Evolutionary conservation across 2,888 invertebrate genomes (phyloP), one percentile per base, ranked within the genome.

Genomic region (Eristalis pertinax): DNA sequence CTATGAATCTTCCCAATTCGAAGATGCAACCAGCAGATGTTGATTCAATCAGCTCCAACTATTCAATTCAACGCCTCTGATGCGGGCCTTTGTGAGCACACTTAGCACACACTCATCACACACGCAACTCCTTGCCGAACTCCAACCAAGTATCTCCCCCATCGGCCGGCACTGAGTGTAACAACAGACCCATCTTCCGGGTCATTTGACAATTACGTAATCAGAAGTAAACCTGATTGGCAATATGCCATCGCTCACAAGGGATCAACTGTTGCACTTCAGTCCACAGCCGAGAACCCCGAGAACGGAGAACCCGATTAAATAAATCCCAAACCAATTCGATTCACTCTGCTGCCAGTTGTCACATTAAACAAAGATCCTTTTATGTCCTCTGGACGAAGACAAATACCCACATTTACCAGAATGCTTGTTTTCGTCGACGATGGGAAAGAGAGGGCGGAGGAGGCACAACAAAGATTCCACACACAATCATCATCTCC

Each of bases 271-370:
- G 64, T 70, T 78, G 58, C 78, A 70, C 72, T 43, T 1, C 10
- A 38, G 43, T 60, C 60, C 72, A 32, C 24, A 70, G 29, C 60
- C 56, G 58, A 58, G 72, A 32, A 50, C 22, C 58, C 22, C 15
- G 60, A 43, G n/a, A 63, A 74, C 68, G 8, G 32, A 32, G 8
- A 64, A 69, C 68, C 69, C 68, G 69, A 75, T 86, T 75, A 83
- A 83, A 83, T 75, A 83, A 86, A 83, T 86, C 70, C 75, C 38
- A 60, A 64, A 73, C 56, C 72, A 67, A 86, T 83, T 75, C 63
- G 63, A 75, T 75, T 72, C 70, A 75, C 67, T 75, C 77, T 74
- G 77, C 69, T 72, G 58, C 29, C 65, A 73, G 73, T 82, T 65
- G 60, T 60, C 60, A 80, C 67, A 82, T 85, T 74, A 81, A 85